Evolutionary conservation across 2,888 invertebrate species (phyloP).

Genomic region (Pheosia tremula): DNA sequence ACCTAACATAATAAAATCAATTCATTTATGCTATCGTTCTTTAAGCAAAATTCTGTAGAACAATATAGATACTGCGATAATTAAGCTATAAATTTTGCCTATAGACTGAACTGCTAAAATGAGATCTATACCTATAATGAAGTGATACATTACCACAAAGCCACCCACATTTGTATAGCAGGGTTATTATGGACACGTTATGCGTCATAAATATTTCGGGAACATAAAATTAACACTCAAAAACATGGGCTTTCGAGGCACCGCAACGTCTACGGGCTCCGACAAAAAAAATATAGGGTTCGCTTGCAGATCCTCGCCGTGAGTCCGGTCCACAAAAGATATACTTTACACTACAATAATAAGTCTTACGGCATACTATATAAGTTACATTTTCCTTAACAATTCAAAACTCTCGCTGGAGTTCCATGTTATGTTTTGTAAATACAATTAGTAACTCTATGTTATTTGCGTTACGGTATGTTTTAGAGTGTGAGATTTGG

Average conservation of each 20-base stretch:
- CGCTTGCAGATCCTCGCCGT: conserved; percentile 73
- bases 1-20: no score
- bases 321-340: conserved; percentile 55
- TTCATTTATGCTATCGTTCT: neutral
- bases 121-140: conserved; percentile 61
- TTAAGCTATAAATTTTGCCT: conserved; percentile 2
- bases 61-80: no score
- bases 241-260: conserved; percentile 82
- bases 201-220: conserved; percentile 84
- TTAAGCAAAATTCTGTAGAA: conserved; percentile 13
- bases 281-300: conserved; percentile 75
- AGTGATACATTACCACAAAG: conserved; percentile 76
- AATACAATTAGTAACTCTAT: conserved; percentile 61
- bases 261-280: conserved; percentile 78
- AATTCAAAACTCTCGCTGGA: conserved; percentile 31
- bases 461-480: conserved; percentile 68
- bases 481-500: conserved; percentile 53
- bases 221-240: conserved; percentile 84
- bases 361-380: conserved; percentile 19
- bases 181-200: conserved; percentile 80
- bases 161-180: conserved; percentile 83
- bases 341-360: conserved; percentile 27
- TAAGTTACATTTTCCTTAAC: conserved; percentile 45
- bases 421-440: conserved; percentile 46
- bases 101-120: conserved; percentile 38